phyloP scores from a whole-genome alignment of 2,113 vertebrate species.

The Casuarius casuarius region DNA sequence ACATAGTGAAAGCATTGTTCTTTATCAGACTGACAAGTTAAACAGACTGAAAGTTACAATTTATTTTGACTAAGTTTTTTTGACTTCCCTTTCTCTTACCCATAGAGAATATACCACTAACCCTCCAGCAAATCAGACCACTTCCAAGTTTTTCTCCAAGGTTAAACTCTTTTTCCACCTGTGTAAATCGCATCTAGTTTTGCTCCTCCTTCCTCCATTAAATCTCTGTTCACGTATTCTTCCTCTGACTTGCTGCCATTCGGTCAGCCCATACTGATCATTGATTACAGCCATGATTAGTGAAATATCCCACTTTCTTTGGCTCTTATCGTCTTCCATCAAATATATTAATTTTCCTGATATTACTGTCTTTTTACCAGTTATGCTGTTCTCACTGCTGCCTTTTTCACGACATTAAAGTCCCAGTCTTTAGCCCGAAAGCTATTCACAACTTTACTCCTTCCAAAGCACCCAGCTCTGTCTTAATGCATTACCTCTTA shows the following conservation, averaged over 20 bases:
- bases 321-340: background rate
- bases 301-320: background rate
- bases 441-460: background rate
- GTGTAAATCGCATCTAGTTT: background rate
- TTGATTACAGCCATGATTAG: background rate
- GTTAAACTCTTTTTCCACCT: background rate
- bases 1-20: background rate
- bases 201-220: background rate
- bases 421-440: background rate
- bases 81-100: background rate
- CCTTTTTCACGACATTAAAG: background rate
- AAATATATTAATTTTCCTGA: background rate
- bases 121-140: background rate
- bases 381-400: background rate
- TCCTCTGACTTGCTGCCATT: too few relatives aligned
- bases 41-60: background rate
- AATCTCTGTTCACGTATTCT: background rate
- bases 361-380: too few relatives aligned
- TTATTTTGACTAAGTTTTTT: background rate
- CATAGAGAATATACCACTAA: background rate
- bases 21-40: background rate
- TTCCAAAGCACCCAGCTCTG: accelerated
- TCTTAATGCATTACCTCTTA: background rate
- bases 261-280: background rate
- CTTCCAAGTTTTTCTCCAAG: background rate